Conservation (phyloP, 2,113 vertebrate genomes). For the Aleadryas rufinucha region DNA sequence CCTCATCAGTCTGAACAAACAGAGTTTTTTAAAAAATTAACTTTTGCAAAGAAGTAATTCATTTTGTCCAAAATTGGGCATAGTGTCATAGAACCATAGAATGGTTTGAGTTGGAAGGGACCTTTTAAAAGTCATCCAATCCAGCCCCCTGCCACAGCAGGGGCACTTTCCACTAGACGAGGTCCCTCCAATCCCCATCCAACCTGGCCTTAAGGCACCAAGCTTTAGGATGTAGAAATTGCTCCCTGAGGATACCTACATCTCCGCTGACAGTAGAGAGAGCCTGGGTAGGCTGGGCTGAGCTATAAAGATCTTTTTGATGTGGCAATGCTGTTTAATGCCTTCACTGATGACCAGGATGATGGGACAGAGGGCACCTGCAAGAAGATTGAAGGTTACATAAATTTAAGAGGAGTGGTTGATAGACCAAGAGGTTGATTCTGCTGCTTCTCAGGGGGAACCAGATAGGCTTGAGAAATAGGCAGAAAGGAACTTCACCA, state of each 20-base stretch:
- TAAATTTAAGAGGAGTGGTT: background rate
- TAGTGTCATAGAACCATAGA: accelerated
- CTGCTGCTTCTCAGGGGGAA: background rate
- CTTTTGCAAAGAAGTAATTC: background rate
- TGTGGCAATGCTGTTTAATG: background rate
- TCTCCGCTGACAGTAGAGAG: background rate
- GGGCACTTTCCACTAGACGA: background rate
- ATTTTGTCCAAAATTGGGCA: background rate
- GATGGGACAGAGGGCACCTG: background rate
- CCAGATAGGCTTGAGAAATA: background rate
- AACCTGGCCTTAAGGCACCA: background rate
- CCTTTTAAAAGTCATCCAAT: background rate
- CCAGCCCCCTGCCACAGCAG: background rate
- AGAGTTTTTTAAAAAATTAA: background rate
- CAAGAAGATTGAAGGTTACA: background rate
- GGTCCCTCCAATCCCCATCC: background rate
- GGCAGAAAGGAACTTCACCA: background rate
- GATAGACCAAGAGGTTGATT: background rate
- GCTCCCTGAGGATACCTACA: background rate
- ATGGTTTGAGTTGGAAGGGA: background rate
- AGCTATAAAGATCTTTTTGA: background rate
- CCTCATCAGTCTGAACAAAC: background rate
- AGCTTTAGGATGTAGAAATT: background rate
- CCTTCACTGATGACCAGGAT: background rate
- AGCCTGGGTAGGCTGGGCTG: background rate